Base-by-base conservation (phyloP, 2,113 vertebrate genomes). In the Prolemur simus region DNA sequence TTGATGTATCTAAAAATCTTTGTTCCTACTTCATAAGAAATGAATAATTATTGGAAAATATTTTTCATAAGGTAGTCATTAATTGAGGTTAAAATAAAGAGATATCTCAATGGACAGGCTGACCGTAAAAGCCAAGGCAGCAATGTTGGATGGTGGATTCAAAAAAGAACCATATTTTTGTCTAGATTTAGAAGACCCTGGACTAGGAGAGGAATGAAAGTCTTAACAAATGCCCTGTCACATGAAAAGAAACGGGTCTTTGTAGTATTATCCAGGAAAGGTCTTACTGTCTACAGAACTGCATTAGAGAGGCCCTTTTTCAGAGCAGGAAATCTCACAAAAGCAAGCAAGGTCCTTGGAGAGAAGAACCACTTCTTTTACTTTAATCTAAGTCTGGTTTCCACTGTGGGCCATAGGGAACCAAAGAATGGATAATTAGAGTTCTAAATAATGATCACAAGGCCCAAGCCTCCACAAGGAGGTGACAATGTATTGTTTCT, bases 51-150 rank as follows among this genome's bases (percentile, higher is more conserved):
- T 52, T 83, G 87, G 47, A n/a, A 94, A 68, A 37, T 87, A 74
- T 56, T 89, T 91, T 84, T 92, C 27, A 47, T 52, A 45, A 89
- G 3, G 49, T 76, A 8, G 23, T 88, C 14, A 83, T 49, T 82
- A 81, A 45, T 15, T 73, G 86, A 34, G 21, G 49, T 81, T 94
- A 96, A 92, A 92, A 87, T 87, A 87, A 91, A 88, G 4, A 95
- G 66, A 71, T 4, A 87, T 84, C 56, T 83, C 27, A 69, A 7
- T 74, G n/a, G 34, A 76, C 5, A 86, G 54, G 60, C 21, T 87
- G 64, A 60, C 0, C 73, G 42, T 84, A 92, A 81, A 76, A 60
- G 91, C 64, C 27, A 91, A 81, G 63, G 58, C 34, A 87, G 60
- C 68, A 83, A 80, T 92, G 60, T 17, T 80, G 69, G 42, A 86